Base-by-base conservation (phyloP, 2,888 invertebrate genomes). In the Baccha elongata region DNA sequence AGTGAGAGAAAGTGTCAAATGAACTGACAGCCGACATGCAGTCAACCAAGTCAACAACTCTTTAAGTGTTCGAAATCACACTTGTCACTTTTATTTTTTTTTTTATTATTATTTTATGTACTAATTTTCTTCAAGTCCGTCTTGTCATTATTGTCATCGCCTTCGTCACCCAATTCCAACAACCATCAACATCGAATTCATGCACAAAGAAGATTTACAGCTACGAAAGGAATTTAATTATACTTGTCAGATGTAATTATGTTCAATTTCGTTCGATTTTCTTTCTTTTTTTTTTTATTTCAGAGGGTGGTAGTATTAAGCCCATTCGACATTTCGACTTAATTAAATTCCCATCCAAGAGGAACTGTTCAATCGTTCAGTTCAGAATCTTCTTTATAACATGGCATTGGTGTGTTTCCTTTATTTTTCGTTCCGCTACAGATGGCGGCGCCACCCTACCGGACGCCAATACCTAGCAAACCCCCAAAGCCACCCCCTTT, bases 171-270 rank as follows among this genome's bases (percentile, higher is more conserved):
- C n/a, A n/a, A n/a, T 11, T 15, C 60, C 48, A 64, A 13, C 37
- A 35, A 3, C 19, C 11, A 17, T n/a, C 10, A 29, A 60, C n/a
- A 2, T 42, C 40, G 26, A 60, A 52, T 60, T 60, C 55, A 71
- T 35, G 58, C 60, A 53, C 46, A 71, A 64, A 68, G 72, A 72
- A 55, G 78, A 83, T 68, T 76, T 72, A 17, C 60, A 55, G 29
- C 23, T 29, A 52, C 55, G 48, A 78, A 78, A 73, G 32, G 68
- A 83, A 83, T 78, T 78, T 78, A 83, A 83, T 83, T 83, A 83
- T 64, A 83, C 78, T 78, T 73, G 78, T 73, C 83, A 78, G 67
- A 73, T 72, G 83, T 83, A 83, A 83, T 83, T 83, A 83, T 73
- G 68, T 68, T 83, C 83, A 78, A 83, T 83, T 83, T 55, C 11